These are phyloP conservation scores for Rhamnusium bicolor DNA, from an alignment of 2,888 invertebrate species.

Conservation along the genomic window DNA sequence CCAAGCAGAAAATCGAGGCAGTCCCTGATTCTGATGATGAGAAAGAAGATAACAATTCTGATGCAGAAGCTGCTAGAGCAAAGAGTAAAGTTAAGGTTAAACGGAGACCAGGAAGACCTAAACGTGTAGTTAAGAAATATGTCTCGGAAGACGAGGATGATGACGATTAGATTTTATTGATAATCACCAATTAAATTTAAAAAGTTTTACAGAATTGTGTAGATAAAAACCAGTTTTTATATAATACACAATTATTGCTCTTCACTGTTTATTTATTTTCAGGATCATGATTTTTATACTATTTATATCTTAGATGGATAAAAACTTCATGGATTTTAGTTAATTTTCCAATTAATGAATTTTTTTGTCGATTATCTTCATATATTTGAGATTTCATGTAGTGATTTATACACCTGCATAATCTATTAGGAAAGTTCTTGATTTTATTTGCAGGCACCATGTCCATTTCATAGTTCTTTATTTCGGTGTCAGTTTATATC, in stretches of 20 bases:
- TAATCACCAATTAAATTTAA: slow-evolving; percentile 1
- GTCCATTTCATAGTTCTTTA: no score
- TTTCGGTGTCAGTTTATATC: no score
- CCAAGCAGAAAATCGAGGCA: slow-evolving; percentile 75
- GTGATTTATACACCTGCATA: no score
- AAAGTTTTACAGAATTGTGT: neutral
- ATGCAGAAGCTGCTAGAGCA: slow-evolving; percentile 58
- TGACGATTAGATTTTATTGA: slow-evolving; percentile 55
- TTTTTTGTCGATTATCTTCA: no score
- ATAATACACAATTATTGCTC: neutral
- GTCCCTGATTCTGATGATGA: slow-evolving; percentile 71
- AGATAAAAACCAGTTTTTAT: neutral
- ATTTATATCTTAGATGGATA: neutral
- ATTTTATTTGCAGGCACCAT: no score
- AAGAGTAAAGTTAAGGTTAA: slow-evolving; percentile 63
- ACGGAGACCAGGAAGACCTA: slow-evolving; percentile 69
- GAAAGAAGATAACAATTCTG: slow-evolving; percentile 71
- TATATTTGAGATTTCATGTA: no score
- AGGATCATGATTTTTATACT: no score
- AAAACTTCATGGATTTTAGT: neutral
- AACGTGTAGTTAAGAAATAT: slow-evolving; percentile 72
- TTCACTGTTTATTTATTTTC: neutral
- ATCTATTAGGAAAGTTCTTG: no score
- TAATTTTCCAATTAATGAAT: neutral
- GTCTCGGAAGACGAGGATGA: slow-evolving; percentile 75